Evolutionary conservation across 2,113 vertebrate genomes (phyloP).

Genomic region (Machaerirhynchus nigripectus): DNA sequence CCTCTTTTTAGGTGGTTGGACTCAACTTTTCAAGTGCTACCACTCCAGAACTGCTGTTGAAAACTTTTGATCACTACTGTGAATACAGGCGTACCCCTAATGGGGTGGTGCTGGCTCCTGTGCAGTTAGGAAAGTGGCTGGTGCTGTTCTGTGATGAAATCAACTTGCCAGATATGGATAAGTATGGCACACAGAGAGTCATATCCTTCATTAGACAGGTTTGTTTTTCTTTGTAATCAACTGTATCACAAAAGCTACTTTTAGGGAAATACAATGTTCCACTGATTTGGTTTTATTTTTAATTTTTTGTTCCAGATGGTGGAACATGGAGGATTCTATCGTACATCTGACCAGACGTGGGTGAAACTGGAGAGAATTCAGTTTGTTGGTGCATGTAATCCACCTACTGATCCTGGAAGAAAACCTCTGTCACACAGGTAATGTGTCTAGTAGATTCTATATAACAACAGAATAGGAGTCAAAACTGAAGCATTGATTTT

Average conservation of each 20-base stretch:
- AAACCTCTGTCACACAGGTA: constrained; percentile 97
- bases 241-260: not conserved
- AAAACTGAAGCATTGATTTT: not conserved
- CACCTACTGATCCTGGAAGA: constrained; percentile 95
- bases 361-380: constrained; percentile 98
- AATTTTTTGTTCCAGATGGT: constrained; percentile 83
- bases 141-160: constrained; percentile 98
- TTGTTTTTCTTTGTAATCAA: not conserved
- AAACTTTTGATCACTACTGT: constrained; percentile 99
- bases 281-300: not conserved
- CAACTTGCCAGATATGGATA: constrained; percentile 98
- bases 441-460: not conserved
- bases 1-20: constrained; percentile 85
- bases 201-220: constrained; percentile 99
- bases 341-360: constrained; percentile 97
- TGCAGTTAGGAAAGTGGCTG: constrained; percentile 97
- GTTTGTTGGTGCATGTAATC: constrained; percentile 98
- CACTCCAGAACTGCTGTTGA: constrained; percentile 93
- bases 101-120: constrained; percentile 93
- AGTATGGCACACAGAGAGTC: constrained; percentile 96
- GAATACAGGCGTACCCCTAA: constrained; percentile 95
- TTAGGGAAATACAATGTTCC: not conserved
- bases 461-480: not conserved
- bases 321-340: constrained; percentile 97
- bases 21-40: constrained; percentile 98